Evolutionary conservation across 2,888 invertebrate species (phyloP).

Genomic region (Chironomus tentans): DNA sequence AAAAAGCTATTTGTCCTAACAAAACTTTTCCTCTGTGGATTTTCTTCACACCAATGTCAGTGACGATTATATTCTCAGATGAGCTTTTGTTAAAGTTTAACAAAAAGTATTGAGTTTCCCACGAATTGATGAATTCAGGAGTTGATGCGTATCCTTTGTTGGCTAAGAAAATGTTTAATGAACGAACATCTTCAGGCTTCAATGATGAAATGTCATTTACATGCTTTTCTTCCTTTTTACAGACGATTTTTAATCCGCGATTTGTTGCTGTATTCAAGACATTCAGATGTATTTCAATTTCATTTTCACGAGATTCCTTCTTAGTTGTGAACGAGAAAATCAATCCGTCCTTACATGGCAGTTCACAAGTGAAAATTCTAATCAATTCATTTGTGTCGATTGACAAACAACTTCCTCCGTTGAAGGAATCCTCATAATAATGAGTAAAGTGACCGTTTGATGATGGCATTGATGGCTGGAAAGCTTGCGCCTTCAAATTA

Average conservation of each 20-base stretch:
- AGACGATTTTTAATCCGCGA: slow-evolving; percentile 7
- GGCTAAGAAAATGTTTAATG: background rate
- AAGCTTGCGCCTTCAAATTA: slow-evolving; percentile 51
- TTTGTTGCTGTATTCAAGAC: background rate
- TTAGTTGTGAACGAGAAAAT: slow-evolving; percentile 38
- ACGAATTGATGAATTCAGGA: slow-evolving; percentile 26
- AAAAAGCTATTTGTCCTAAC: background rate
- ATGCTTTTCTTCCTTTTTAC: background rate
- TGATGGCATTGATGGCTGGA: slow-evolving; percentile 46
- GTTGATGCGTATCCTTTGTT: slow-evolving; percentile 12
- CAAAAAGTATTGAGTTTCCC: slow-evolving; percentile 22
- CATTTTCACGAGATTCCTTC: background rate
- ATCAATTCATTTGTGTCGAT: slow-evolving; percentile 42
- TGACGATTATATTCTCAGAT: background rate
- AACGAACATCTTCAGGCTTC: background rate
- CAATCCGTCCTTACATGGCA: slow-evolving; percentile 34
- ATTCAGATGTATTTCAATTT: slow-evolving; percentile 12
- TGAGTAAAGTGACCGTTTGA: slow-evolving; percentile 27
- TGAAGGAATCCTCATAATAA: slow-evolving; percentile 43
- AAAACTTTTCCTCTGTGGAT: background rate
- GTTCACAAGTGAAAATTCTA: slow-evolving; percentile 38
- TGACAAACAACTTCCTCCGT: slow-evolving; percentile 47
- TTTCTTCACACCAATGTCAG: slow-evolving; percentile 16
- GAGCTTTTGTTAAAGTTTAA: background rate
- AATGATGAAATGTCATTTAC: background rate